These are phyloP conservation scores for Sphaerodactylus townsendi DNA, from an alignment of 2,113 vertebrate species.

Conservation along the genomic window DNA sequence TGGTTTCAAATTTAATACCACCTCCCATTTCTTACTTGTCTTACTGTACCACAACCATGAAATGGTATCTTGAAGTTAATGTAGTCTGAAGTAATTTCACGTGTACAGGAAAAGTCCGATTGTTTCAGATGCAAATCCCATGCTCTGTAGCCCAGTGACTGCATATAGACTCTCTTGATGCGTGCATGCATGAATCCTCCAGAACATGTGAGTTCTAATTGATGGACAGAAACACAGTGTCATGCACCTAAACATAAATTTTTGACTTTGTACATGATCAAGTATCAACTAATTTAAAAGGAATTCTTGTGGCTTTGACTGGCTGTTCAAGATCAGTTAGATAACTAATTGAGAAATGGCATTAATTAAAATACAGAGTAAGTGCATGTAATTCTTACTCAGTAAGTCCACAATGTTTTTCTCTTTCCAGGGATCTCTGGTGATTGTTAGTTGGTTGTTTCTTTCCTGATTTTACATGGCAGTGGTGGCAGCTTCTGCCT, in stretches of 20 bases:
- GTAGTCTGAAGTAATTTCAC: neutral
- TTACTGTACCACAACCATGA: conserved; percentile 39
- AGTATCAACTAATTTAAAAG: neutral
- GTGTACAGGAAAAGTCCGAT: conserved; percentile 23
- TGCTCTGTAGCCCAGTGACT: conserved; percentile 17
- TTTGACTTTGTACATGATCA: neutral
- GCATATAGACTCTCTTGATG: conserved; percentile 33
- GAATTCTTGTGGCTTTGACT: neutral
- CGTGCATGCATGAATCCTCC: conserved; percentile 33
- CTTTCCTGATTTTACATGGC: too few species aligned
- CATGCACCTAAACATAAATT: neutral
- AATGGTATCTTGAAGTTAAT: conserved; percentile 42
- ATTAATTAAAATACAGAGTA: too few species aligned
- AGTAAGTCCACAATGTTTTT: too few species aligned
- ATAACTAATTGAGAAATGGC: neutral
- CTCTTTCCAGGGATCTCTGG: too few species aligned
- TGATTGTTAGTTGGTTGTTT: too few species aligned
- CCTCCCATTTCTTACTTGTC: conserved; percentile 17
- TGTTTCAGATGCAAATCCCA: conserved; percentile 16
- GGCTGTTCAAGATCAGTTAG: neutral
- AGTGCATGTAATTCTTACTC: too few species aligned
- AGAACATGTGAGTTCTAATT: conserved; percentile 31
- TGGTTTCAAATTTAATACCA: neutral
- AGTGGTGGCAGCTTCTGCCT: too few species aligned
- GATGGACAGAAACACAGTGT: neutral